Evolutionary conservation across 2,888 invertebrate genomes (phyloP), one percentile per base, ranked within the genome.

Genomic region (Teleogryllus oceanicus): DNA sequence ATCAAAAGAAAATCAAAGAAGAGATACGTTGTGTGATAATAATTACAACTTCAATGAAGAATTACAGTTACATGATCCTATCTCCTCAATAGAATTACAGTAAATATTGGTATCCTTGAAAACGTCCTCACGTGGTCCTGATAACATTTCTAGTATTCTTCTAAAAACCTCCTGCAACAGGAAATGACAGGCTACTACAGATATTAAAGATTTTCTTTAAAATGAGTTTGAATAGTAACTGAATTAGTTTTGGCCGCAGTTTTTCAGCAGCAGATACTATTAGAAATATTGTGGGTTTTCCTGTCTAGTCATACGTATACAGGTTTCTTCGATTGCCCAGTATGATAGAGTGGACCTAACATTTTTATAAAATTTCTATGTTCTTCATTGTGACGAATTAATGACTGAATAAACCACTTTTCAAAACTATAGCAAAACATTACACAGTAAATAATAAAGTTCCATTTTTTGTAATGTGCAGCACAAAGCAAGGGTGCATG

Each of bases 241-340:
- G 62, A 62, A 62, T 62, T 62, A 62, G 18, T 62, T 62, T 10
- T 62, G 62, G 62, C 18, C 62, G 0, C 62, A 62, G 2, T 18
- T 62, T 62, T 62, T 62, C 10, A 62, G 13, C 18, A 16, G 62
- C 62, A 62, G 62, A 0, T 62, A 62, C 10, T 3, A 10, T 62
- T 62, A 62, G 2, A 62, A 62, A 62, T 62, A 62, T 62, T 62
- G 10, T 62, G 18, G 62, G 62, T 49, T 82, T 82, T 75, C 83
- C 83, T 83, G 83, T 20, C 83, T 50, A 49, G 83, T 80, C 83
- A 83, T 84, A 74, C 83, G 82, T 78, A 83, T 83, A 82, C 79
- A 21, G 83, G 83, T 74, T 84, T 83, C 78, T 83, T 83, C 51
- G 80, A 62, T 81, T 83, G 1, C 83, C 84, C 84, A 84, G 80